phyloP scores from a whole-genome alignment of 37 sponge, comb jelly and placozoan species.

The Hormiphora californensis region DNA sequence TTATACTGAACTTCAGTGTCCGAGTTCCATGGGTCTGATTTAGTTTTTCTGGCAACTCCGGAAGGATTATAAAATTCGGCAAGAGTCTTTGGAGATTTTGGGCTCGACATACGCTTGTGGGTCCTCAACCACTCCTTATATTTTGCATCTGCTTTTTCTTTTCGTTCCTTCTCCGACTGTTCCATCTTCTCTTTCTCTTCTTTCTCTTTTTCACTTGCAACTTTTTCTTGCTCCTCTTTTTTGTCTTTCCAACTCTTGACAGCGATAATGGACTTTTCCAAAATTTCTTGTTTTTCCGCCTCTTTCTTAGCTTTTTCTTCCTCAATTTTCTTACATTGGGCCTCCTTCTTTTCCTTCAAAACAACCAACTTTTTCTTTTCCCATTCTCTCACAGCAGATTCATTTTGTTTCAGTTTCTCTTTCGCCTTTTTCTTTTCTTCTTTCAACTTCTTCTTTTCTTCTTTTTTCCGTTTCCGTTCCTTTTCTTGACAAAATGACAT shows the following conservation, averaged over 20 bases:
- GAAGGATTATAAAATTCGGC: constrained; percentile 1
- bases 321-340: background rate
- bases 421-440: background rate
- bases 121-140: constrained; percentile 9
- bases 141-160: background rate
- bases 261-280: constrained; percentile 24
- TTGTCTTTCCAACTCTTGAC: background rate
- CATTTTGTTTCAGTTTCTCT: background rate
- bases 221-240: background rate
- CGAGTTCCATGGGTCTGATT: background rate
- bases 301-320: background rate
- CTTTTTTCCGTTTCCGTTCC: background rate
- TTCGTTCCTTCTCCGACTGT: background rate
- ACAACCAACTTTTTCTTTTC: constrained; percentile 7
- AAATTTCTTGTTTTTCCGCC: background rate
- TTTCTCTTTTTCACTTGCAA: background rate
- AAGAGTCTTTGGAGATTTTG: constrained; percentile 2
- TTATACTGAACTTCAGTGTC: constrained; percentile 10
- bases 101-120: background rate
- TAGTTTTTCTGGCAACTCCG: background rate
- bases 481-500: constrained; percentile 12
- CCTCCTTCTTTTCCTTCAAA: background rate
- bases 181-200: background rate
- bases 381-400: constrained; percentile 5
- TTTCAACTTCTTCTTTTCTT: background rate